Base-by-base conservation (phyloP, 2,113 vertebrate genomes). In the Rhinogobius similis region DNA sequence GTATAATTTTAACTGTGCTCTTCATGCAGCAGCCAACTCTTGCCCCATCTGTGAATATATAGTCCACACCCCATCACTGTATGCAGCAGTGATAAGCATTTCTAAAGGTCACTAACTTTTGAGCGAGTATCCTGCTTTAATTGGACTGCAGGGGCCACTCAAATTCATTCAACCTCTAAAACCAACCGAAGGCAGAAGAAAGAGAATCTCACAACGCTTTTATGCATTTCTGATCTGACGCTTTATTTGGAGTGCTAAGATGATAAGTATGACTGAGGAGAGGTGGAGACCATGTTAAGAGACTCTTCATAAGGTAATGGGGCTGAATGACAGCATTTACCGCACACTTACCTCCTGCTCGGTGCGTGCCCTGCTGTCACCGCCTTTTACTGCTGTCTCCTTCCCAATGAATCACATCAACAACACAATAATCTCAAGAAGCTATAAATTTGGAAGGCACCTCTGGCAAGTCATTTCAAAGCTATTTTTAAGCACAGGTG, bases 381-480 rank as follows among this genome's bases (percentile, higher is more conserved):
- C 27, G 52, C 26, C 39, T 20, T 26, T 68, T 21, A 56, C 53
- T 23, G 6, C 56, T 32, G 21, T 50, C 46, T n/a, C 46, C 63
- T 55, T 55, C 21, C 72, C 27, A 70, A 67, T 70, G 59, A 70
- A 73, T 74, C 72, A 70, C 39, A 53, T n/a, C 63, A 26, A 38
- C 63, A 50, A 23, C 12, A 64, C 64, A 41, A 21, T 68, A 27
- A 68, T 62, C 36, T 58, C 20, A 10, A 41, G 62, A 58, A 70
- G 67, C 39, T 58, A 65, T 75, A 80, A 78, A 83, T 71, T 62
- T 14, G 43, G 50, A 13, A 26, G 70, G 32, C 62, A 16, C 53
- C 65, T 73, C 21, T 65, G 67, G 43, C 72, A 44, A 36, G 64
- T 26, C 70, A 59, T 75, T 74, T 65, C 58, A 14, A 61, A 75